These are phyloP conservation scores for Lucinisca nassula DNA, from an alignment of 2,888 invertebrate species.

Conservation along the genomic window DNA sequence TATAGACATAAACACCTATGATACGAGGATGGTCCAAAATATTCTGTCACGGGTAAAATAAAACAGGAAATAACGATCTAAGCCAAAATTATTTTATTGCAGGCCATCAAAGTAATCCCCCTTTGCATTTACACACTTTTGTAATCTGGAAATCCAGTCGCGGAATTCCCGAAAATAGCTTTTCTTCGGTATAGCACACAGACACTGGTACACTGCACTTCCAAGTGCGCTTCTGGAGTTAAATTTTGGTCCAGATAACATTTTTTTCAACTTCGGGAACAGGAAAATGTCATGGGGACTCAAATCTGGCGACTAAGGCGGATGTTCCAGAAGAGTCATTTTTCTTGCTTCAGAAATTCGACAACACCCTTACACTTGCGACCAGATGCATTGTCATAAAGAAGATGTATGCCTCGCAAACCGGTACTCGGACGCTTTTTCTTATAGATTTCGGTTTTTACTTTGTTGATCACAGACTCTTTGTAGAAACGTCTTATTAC, in stretches of 20 bases:
- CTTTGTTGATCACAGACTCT: too few species aligned
- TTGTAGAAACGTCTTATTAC: too few species aligned
- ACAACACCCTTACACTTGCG: neutral
- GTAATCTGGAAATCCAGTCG: conserved; percentile 12
- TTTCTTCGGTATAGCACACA: conserved; percentile 11
- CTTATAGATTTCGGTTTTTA: too few species aligned
- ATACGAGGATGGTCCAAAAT: too few species aligned
- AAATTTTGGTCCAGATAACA: conserved; percentile 2
- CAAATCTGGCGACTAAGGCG: neutral
- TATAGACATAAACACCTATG: too few species aligned
- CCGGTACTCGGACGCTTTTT: neutral
- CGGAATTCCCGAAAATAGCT: neutral
- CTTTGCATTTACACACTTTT: neutral
- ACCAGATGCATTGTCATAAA: neutral
- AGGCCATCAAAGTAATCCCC: conserved; percentile 25
- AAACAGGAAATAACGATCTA: too few species aligned
- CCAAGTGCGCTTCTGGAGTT: conserved; percentile 12
- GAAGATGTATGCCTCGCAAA: neutral
- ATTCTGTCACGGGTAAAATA: too few species aligned
- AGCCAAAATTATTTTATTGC: too few species aligned
- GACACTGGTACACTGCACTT: conserved; percentile 21
- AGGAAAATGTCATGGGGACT: neutral
- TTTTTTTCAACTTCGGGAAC: conserved; percentile 7
- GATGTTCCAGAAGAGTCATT: too few species aligned
- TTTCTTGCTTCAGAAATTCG: too few species aligned